These are phyloP conservation scores for Corythoichthys intestinalis DNA, from an alignment of 2,113 vertebrate species.

Conservation along the genomic window DNA sequence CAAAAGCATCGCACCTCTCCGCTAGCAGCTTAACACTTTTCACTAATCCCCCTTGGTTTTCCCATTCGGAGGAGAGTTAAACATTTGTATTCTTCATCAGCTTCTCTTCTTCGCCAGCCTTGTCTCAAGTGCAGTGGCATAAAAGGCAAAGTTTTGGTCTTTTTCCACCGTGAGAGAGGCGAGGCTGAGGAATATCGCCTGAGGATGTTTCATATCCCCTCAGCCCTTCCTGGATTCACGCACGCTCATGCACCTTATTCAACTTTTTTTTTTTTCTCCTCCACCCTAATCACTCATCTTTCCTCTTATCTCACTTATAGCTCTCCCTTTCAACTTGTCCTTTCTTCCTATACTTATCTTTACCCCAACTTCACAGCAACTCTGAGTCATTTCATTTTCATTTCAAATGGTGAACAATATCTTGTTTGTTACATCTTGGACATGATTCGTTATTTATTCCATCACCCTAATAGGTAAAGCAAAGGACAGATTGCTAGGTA, in stretches of 20 bases:
- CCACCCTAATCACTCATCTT: conserved; percentile 48
- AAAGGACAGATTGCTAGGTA: background rate
- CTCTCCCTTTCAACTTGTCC: conserved; percentile 10
- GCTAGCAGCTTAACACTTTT: conserved; percentile 34
- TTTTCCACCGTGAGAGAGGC: conserved; percentile 50
- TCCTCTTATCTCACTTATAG: conserved; percentile 29
- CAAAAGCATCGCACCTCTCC: conserved; percentile 23
- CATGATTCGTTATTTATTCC: background rate
- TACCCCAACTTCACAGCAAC: background rate
- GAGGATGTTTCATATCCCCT: conserved; percentile 66
- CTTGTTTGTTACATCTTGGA: background rate
- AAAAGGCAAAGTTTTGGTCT: conserved; percentile 55
- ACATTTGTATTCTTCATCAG: conserved; percentile 63
- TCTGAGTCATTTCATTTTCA: background rate
- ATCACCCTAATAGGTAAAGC: background rate
- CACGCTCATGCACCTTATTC: conserved; percentile 28
- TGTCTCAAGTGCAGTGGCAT: conserved; percentile 48
- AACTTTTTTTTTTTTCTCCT: conserved; percentile 42
- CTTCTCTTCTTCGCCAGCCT: conserved; percentile 39
- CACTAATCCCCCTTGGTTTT: conserved; percentile 25
- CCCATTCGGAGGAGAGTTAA: conserved; percentile 38
- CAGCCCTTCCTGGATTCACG: conserved; percentile 28
- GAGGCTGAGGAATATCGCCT: conserved; percentile 57
- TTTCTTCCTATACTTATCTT: background rate
- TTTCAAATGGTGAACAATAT: background rate